Base-by-base conservation (phyloP, 2,797 vertebrate species). In the Natrix natrix region DNA sequence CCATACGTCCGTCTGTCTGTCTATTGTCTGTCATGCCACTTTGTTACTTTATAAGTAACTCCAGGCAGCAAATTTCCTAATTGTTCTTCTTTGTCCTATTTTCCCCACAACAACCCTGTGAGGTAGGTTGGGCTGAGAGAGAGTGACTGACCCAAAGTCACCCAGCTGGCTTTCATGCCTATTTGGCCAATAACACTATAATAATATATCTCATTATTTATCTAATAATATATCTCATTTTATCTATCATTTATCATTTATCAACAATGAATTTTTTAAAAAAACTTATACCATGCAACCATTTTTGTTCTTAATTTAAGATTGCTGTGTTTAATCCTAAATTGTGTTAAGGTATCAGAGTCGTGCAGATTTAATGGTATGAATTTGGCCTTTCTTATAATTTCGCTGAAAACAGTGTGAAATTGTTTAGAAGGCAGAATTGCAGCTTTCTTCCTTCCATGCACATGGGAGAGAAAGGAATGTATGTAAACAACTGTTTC, bases 401-500 rank as follows among this genome's bases (percentile, higher is more conserved):
- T 56, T 89, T 94, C 5, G 0, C 66, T 91, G 93, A 94, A 61
- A n/a, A 91, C 74, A 94, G 63, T 28, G 56, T 88, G 86, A 91
- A 88, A 57, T 69, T 94, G 63, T 87, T 86, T 57, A 93, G 60
- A 60, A 87, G 5, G 48, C 86, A 94, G 86, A 52, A 86, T 4
- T 0, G 0, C 4, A 11, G 20, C 93, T 61, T 94, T 87, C 48
- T 59, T 94, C 90, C 69, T 92, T 48, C n/a, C 89, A 90, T 0
- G 89, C 74, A 93, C 87, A 87, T 0, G 88, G 32, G 0, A 2
- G 88, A 94, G 83, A 95, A 95, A 91, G 52, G 93, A 95, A 96
- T 93, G 89, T 92, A 2, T 92, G 17, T 95, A 92, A 96, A 92
- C 88, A 93, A 28, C 20, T 63, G 92, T 22, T 56, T 32, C 32